Percentiles rank a stretch among this genome's conserved stretches.
phyloP scores from a whole-genome alignment of 2,888 invertebrate species.

The Euphydryas editha region DNA sequence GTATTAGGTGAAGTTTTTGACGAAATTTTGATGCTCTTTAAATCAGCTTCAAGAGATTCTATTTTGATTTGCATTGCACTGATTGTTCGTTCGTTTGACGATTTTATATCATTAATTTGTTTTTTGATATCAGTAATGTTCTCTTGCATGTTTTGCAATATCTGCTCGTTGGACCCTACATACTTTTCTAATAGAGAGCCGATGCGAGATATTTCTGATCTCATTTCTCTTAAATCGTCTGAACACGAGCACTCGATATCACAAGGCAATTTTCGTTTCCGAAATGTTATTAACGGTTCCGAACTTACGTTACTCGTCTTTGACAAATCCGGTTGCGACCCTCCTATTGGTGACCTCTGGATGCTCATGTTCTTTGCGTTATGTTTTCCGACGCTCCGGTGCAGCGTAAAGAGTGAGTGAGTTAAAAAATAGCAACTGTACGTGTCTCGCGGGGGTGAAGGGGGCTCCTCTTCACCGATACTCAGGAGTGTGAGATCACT shows the following conservation, averaged over 20 bases:
- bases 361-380: background rate
- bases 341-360: slow-evolving; percentile 5
- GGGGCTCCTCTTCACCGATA: background rate
- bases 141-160: slow-evolving; percentile 32
- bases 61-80: slow-evolving; percentile 25
- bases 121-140: slow-evolving; percentile 38
- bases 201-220: slow-evolving; percentile 28
- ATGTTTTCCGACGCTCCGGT: background rate
- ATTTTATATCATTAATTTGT: slow-evolving; percentile 35
- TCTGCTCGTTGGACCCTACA: slow-evolving; percentile 30
- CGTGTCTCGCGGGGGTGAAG: slow-evolving; percentile 13
- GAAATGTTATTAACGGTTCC: slow-evolving; percentile 25
- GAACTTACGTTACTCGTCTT: slow-evolving; percentile 30
- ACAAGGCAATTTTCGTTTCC: slow-evolving; percentile 20
- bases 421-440: slow-evolving; percentile 12
- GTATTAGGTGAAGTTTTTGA: background rate
- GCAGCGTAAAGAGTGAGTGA: background rate
- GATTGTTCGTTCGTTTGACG: slow-evolving; percentile 28
- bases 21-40: slow-evolving; percentile 14
- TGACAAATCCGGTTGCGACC: slow-evolving; percentile 30
- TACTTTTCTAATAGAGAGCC: slow-evolving; percentile 30
- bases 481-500: no score
- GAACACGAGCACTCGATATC: slow-evolving; percentile 20
- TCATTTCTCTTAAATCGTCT: slow-evolving; percentile 4
- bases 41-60: slow-evolving; percentile 5